These are phyloP conservation scores for Geotrupes spiniger DNA, from an alignment of 2,888 invertebrate genomes.

Conservation along the genomic window DNA sequence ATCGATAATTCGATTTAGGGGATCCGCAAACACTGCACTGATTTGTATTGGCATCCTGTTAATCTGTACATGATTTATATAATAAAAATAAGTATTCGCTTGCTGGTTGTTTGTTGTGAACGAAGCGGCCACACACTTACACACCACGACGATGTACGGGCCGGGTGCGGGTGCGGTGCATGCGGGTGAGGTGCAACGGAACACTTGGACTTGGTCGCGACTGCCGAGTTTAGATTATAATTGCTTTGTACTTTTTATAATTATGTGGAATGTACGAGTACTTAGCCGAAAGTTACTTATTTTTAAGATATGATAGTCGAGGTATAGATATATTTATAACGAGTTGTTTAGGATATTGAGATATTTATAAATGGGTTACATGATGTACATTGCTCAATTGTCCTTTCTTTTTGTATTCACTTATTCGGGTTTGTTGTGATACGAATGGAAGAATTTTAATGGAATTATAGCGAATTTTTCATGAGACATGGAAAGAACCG, in stretches of 20 bases:
- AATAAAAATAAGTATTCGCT: constrained; percentile 15
- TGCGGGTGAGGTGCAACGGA: constrained; percentile 1
- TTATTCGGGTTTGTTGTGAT: constrained; percentile 45
- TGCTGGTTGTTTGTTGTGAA: constrained; percentile 19
- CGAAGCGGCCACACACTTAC: not conserved
- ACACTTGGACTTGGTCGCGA: constrained; percentile 24
- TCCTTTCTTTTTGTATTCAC: constrained; percentile 37
- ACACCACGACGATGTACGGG: not conserved
- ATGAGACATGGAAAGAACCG: constrained; percentile 49
- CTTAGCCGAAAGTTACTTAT: constrained; percentile 47
- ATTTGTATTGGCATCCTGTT: constrained; percentile 19
- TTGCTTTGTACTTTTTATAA: constrained; percentile 53
- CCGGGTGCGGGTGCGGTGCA: not conserved
- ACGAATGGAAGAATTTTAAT: constrained; percentile 33
- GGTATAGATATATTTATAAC: constrained; percentile 39
- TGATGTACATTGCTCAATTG: constrained; percentile 50
- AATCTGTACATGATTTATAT: constrained; percentile 19
- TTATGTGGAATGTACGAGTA: constrained; percentile 40
- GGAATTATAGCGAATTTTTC: constrained; percentile 43
- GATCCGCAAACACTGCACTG: constrained; percentile 7
- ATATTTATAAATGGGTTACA: constrained; percentile 44
- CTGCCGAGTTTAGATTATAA: constrained; percentile 34
- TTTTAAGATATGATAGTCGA: constrained; percentile 44
- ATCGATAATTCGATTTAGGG: constrained; percentile 22
- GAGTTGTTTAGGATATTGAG: constrained; percentile 45